Conservation (phyloP, 30 jellyfish, hydroid and myxozoan species). For the Hydra vulgaris region DNA sequence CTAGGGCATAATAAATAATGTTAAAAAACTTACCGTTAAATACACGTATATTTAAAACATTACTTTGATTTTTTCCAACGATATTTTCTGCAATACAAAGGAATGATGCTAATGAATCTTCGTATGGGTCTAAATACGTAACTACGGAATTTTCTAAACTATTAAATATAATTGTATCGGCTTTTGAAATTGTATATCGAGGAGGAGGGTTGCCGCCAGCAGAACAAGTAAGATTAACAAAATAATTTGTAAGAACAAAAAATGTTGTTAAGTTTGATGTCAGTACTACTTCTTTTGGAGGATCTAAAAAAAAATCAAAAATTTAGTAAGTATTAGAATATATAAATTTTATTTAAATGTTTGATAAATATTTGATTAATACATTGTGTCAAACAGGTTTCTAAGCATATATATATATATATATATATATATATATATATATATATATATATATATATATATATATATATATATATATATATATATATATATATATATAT, state of each 20-base stretch:
- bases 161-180: neutral
- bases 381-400: too few relatives aligned
- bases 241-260: neutral
- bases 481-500: too few relatives aligned
- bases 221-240: neutral
- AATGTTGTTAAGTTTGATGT: neutral
- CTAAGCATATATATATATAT: too few relatives aligned
- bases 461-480: too few relatives aligned
- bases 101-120: conserved; percentile 2
- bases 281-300: neutral
- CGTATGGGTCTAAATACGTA: neutral
- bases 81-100: conserved; percentile 9
- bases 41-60: neutral
- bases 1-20: too few relatives aligned
- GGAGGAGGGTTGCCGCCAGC: conserved; percentile 20
- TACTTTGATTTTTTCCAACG: neutral
- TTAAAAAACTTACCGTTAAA: conserved; percentile 6
- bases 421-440: too few relatives aligned
- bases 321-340: too few relatives aligned
- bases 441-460: too few relatives aligned
- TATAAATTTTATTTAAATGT: too few relatives aligned
- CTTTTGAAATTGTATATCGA: neutral
- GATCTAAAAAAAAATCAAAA: neutral
- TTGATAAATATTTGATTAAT: too few relatives aligned
- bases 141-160: neutral